Base-by-base conservation (phyloP, 2,888 invertebrate species). In the Nomada flava region DNA sequence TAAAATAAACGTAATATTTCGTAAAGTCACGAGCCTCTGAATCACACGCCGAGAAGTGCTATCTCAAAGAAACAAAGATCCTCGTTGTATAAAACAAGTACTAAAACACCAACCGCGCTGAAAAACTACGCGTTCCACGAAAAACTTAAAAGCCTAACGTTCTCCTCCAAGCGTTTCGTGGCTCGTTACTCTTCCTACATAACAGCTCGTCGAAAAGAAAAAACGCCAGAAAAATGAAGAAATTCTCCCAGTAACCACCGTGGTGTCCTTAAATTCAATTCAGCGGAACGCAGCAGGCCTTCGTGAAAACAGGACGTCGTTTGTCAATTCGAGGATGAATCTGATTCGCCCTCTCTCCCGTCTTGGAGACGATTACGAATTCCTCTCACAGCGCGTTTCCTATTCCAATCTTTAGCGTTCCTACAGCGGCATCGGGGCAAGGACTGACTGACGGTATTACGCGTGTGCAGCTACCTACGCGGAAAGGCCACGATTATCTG, bases 291-390 rank as follows among this genome's bases (percentile, higher is more conserved):
- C 15, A n/a, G 42, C 15, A 50, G 60, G 69, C 55, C 70, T 68
- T 42, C 55, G 50, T 44, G 70, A 68, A 68, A 47, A 67, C 65
- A 64, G 82, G 29, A 74, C 53, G 75, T 72, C 74, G 64, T 84
- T 82, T 69, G 73, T 84, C 82, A 84, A 79, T 79, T 72, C 64
- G 77, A 53, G 67, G 73, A 83, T 83, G 77, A 86, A 75, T 76
- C 59, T 50, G 65, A 77, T 76, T 59, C 29, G 3, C 18, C 10
- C 0, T 36, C 36, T 2, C 29, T 18, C 4, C 10, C 20, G 15
- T 13, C 15, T 11, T 10, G 47, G 2, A 15, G 23, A 15, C 29
- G 79, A 87, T 83, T 85, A 82, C 29, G 60, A 82, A 87, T 85
- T 87, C 87, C 71, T 76, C 59, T 78, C 83, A 23, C 83, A 59